Conservation (phyloP, 2,888 invertebrate genomes). For the Lasioglossum marginatum region DNA sequence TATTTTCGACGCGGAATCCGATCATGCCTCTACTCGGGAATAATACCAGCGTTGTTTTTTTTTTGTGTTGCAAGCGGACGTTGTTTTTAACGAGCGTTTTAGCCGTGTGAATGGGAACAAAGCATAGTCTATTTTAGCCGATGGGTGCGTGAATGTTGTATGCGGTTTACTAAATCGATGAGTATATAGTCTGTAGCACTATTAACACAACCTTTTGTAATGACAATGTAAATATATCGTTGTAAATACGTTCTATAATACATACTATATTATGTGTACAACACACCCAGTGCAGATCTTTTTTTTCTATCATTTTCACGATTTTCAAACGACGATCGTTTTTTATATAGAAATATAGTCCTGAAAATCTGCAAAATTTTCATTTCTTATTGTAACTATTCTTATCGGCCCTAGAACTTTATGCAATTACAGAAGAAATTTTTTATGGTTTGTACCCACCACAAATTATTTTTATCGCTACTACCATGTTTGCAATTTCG, state of each 20-base stretch:
- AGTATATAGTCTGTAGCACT: slow-evolving; percentile 65
- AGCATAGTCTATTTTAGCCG: slow-evolving; percentile 52
- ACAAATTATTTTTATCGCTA: not conserved
- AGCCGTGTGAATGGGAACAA: slow-evolving; percentile 54
- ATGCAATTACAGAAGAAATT: not conserved
- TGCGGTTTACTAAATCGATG: slow-evolving; percentile 54
- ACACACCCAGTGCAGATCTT: slow-evolving; percentile 15
- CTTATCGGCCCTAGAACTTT: not conserved
- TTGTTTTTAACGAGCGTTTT: slow-evolving; percentile 51
- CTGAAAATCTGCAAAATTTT: not conserved
- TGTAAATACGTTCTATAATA: slow-evolving; percentile 77
- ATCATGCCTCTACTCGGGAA: slow-evolving; percentile 27
- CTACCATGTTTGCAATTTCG: not conserved
- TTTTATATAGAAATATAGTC: not conserved
- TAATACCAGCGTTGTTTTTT: slow-evolving; percentile 30
- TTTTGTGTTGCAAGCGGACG: not conserved
- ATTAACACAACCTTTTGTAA: slow-evolving; percentile 71
- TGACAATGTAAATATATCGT: slow-evolving; percentile 76
- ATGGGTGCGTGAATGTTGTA: slow-evolving; percentile 56
- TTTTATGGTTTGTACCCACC: not conserved
- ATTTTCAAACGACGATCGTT: not conserved
- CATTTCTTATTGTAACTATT: not conserved
- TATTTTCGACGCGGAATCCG: slow-evolving; percentile 47
- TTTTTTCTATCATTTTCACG: not conserved
- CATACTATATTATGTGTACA: slow-evolving; percentile 60